Evolutionary conservation across 2,797 vertebrate species (phyloP).

Genomic region (Anolis apletophallus): DNA sequence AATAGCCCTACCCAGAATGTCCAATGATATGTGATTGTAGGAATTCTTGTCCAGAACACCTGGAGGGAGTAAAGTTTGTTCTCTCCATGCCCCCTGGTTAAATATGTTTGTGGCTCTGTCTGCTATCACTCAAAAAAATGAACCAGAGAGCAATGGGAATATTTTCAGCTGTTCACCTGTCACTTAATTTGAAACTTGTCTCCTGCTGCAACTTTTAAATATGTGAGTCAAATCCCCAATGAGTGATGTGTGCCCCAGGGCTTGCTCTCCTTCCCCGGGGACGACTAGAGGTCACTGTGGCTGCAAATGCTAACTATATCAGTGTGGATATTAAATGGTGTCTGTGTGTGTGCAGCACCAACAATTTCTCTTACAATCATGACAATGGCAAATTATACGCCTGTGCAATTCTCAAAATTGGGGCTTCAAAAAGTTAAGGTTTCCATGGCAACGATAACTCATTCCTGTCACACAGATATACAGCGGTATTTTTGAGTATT

Average conservation of each 20-base stretch:
- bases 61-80: not conserved
- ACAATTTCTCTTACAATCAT: constrained; percentile 24
- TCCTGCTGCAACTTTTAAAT: not conserved
- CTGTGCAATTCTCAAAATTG: constrained; percentile 32
- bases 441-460: constrained; percentile 37
- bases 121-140: not conserved
- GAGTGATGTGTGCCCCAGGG: not conserved
- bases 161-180: not conserved
- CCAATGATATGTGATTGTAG: not conserved
- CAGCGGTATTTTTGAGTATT: constrained; percentile 13
- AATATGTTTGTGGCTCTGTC: not conserved
- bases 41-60: not conserved
- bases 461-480: constrained; percentile 26
- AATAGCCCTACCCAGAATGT: not conserved
- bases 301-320: not conserved
- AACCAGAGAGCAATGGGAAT: not conserved
- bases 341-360: not conserved
- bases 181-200: not conserved
- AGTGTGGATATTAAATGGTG: not conserved
- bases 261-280: not conserved
- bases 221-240: not conserved
- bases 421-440: constrained; percentile 39
- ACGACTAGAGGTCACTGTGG: not conserved
- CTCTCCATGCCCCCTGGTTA: not conserved
- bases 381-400: constrained; percentile 32